Base-by-base conservation (phyloP, 2,113 vertebrate genomes). In the Dipodomys merriami region DNA sequence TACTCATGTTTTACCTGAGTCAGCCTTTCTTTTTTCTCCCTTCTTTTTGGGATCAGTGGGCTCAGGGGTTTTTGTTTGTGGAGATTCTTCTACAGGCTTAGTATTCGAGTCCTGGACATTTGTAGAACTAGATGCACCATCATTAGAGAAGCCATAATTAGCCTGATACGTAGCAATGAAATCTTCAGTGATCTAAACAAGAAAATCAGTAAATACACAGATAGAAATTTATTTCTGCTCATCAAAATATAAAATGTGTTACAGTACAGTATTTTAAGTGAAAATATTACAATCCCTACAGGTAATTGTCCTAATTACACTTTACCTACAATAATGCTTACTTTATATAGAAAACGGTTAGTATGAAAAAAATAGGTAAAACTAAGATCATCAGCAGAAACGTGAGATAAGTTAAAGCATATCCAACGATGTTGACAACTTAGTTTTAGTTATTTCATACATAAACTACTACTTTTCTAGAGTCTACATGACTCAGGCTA, bases 121-220 rank as follows among this genome's bases (percentile, higher is more conserved):
- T 67, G 97, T 69, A 65, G 91, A 97, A 91, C 86, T 94, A 77
- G 97, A 97, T 0, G 97, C 98, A 11, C 97, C 97, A 39, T 99
- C 98, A 44, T 98, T 89, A 69, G 96, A 95, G 94, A 99, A 99
- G 88, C 99, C 99, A 53, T 99, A 99, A 98, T 99, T 99, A 77
- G 99, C 99, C 46, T 99, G 99, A 87, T 99, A 99, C 0, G 99
- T 98, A 83, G 99, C 99, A 49, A 99, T 97, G 96, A 99, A 99
- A 97, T 99, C 99, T 94, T 99, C 99, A 9, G 99, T 99, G 97
- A 99, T 98, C 99, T 99, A 96, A 20, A 97, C 44, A 95, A 96
- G 16, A 97, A 65, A 96, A 65, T 5, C 44, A 81, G 13, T 13
- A 80, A 29, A 88, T 10, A 95, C 73, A 94, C 16, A 90, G 1